These are phyloP conservation scores for Drosophila ficusphila DNA, from an alignment of 1,140 invertebrate genomes.

Conservation along the genomic window DNA sequence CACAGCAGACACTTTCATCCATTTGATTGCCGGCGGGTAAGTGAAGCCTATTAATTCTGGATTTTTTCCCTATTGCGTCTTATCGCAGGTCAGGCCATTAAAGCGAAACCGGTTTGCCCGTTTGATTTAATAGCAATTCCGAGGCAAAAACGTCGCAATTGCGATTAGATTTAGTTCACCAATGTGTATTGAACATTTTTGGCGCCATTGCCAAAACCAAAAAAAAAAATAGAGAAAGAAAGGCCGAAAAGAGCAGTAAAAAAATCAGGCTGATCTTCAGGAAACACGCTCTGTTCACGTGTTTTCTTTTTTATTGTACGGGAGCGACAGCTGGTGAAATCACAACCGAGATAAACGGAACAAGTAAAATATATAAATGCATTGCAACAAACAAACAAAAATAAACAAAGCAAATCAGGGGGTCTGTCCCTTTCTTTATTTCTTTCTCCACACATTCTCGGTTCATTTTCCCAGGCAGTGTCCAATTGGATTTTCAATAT, in stretches of 20 bases:
- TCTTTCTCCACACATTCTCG: constrained; percentile 2
- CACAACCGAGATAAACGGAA: constrained; percentile 46
- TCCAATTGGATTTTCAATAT: constrained; percentile 36
- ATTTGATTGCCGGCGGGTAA: constrained; percentile 74
- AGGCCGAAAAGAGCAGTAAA: constrained; percentile 41
- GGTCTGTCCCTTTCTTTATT: not conserved
- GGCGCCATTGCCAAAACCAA: constrained; percentile 69
- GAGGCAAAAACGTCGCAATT: constrained; percentile 61
- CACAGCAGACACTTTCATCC: constrained; percentile 67
- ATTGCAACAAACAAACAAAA: constrained; percentile 25
- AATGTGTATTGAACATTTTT: constrained; percentile 18
- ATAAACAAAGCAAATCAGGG: constrained; percentile 3
- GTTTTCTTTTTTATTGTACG: constrained; percentile 27
- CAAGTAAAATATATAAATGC: not conserved
- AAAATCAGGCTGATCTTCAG: constrained; percentile 7
- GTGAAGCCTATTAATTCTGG: constrained; percentile 24
- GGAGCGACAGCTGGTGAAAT: constrained; percentile 48
- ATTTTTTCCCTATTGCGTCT: constrained; percentile 57
- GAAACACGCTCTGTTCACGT: constrained; percentile 68
- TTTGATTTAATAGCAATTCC: constrained; percentile 9
- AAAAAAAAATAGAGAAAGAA: constrained; percentile 45
- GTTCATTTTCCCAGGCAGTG: constrained; percentile 23
- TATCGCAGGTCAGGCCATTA: constrained; percentile 58
- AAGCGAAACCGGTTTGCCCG: constrained; percentile 54
- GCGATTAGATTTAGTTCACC: constrained; percentile 44